Base-by-base conservation (phyloP, 2,797 vertebrate genomes). In the Helicolenus hilgendorfi region DNA sequence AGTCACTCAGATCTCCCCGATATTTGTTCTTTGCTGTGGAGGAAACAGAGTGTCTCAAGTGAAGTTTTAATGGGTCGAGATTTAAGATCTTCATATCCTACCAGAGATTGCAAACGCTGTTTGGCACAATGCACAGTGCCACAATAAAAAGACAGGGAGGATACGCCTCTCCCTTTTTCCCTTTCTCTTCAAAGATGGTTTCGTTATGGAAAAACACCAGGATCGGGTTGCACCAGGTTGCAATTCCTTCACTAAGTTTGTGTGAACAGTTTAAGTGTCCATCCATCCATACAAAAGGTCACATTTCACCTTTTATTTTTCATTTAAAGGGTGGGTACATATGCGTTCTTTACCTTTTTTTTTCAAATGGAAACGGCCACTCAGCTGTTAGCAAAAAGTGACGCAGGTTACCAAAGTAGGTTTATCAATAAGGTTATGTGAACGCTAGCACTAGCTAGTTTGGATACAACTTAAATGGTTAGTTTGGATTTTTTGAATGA, bases 61-160 rank as follows among this genome's bases (percentile, higher is more conserved):
- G 92, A 96, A 91, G 93, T 91, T 96, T 96, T 94, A 91, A 95
- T 82, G 90, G 91, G 64, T 31, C 24, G 71, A 92, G 94, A 96
- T 96, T 95, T 96, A 95, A 93, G 95, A 92, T 90, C 70, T 93
- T 95, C 93, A 94, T 94, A 93, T 93, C 95, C 81, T 64, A 11
- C 27, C 38, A 62, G 79, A 94, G 91, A 95, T 92, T 94, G 93
- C 85, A 68, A 82, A 70, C 38, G 5, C 72, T 41, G 82, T 81
- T 81, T 83, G 90, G 87, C 89, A 72, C 93, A 69, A 88, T 78
- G 86, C 88, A 86, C 83, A 59, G 69, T 26, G 36, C 70, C 68
- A 26, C 77, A 33, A 78, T 92, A 92, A 94, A 91, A 88, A 79
- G 41, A 79, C 63, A 55, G 59, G 18, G 59, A 81, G 60, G 72